phyloP scores from a whole-genome alignment of 2,797 vertebrate genomes.

The Malurus leucopterus region DNA sequence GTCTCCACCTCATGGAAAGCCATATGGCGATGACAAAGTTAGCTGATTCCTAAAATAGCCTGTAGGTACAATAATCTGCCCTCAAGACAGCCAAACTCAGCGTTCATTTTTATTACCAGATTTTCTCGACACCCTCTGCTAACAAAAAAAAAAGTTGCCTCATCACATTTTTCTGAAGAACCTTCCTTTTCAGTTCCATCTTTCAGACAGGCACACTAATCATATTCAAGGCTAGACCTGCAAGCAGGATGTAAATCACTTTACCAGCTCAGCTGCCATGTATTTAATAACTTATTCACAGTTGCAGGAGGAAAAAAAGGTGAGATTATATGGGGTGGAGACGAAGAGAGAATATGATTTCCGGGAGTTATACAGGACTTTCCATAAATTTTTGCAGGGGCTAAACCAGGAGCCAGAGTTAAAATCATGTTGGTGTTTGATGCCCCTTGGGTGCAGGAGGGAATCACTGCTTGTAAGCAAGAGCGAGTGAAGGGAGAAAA shows the following conservation, averaged over 20 bases:
- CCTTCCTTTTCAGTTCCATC: conserved; percentile 17
- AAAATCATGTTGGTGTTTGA: neutral
- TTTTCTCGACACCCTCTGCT: neutral
- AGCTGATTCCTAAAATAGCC: neutral
- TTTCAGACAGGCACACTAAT: conserved; percentile 14
- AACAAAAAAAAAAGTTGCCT: neutral
- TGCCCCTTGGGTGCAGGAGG: neutral
- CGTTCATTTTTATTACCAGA: neutral
- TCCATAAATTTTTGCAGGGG: neutral
- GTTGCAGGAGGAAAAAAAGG: neutral
- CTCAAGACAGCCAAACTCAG: neutral
- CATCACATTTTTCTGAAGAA: neutral
- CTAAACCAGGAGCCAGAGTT: neutral
- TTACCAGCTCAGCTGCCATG: neutral
- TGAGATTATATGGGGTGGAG: neutral
- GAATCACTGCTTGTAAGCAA: neutral
- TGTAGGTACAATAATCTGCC: neutral
- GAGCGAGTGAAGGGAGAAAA: neutral
- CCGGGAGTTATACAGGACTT: neutral
- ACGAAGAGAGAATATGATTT: neutral
- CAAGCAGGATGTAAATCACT: conserved; percentile 31
- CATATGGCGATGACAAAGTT: accelerated
- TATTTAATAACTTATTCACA: conserved; percentile 38
- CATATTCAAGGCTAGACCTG: neutral
- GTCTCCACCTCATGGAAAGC: accelerated